Base-by-base conservation (phyloP, 2,113 vertebrate genomes). In the Entelurus aequoreus region DNA sequence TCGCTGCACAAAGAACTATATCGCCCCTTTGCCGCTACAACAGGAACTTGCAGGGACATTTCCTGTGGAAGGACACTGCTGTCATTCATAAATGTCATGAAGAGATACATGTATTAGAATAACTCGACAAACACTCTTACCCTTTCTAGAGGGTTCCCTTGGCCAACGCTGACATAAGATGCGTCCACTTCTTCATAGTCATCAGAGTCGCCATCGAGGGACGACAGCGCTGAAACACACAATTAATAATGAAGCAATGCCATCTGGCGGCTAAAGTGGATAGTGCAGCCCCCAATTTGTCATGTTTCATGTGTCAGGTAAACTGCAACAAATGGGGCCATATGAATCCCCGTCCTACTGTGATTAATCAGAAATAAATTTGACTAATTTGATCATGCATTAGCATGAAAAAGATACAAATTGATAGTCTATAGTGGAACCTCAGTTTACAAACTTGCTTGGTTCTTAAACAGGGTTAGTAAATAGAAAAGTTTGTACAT, bases 1-100 rank as follows among this genome's bases (percentile, higher is more conserved):
- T 92, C 91, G 5, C 90, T 92, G 75, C 61, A 89, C 54, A 89
- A 50, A 54, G 84, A 87, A 68, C 16, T 84, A 65, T 21, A 64
- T 0, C 69, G 75, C 14, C 14, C 15, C 28, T 77, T 80, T 5
- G 0, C 28, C 28, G 2, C 3, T 12, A 0, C 4, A 35, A 13
- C 4, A 1, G 88, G 84, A 42, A 89, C 74, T 12, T 68, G 67
- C 71, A 87, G 71, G 47, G 81, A 76, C 72, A 73, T 77, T 37
- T 81, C 86, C 89, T 91, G 49, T 54, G 56, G 51, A 74, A 83
- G 6, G 37, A 79, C 8, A 80, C 12, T 61, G 15, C 5, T 4
- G 21, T 68, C 47, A 75, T 19, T 75, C 54, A 69, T 48, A 54
- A 1, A 57, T 16, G 38, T 44, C 1, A 19, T 53, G 15, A 65